Conservation (phyloP, 92 coral and sea anemone species). For the Phenganax marumi region DNA sequence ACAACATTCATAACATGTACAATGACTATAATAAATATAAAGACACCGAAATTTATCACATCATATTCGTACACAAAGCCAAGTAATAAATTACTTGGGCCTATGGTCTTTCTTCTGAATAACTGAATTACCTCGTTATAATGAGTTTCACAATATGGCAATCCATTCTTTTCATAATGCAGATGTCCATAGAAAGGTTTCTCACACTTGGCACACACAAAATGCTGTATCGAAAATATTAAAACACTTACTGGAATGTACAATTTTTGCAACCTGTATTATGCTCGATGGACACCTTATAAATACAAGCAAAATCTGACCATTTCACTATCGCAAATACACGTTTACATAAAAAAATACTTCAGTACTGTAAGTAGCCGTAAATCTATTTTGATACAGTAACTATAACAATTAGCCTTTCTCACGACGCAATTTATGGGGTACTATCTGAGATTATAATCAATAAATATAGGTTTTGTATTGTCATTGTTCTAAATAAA, state of each 20-base stretch:
- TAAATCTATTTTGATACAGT: no score
- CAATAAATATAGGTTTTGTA: no score
- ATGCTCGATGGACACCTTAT: no score
- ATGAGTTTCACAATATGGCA: constrained; percentile 97
- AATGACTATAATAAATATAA: not conserved
- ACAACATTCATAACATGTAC: not conserved
- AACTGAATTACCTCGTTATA: constrained; percentile 76
- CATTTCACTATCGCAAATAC: no score
- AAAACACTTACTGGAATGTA: not conserved
- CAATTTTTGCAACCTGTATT: not conserved
- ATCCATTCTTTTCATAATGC: constrained; percentile 90
- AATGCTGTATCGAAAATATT: constrained; percentile 62
- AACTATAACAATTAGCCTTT: no score
- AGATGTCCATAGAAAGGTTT: constrained; percentile 99
- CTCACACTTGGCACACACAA: constrained; percentile 98
- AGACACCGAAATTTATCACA: not conserved
- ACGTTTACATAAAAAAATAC: not conserved
- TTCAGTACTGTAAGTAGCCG: no score
- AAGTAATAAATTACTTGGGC: not conserved
- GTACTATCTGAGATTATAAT: no score
- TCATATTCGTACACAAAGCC: not conserved
- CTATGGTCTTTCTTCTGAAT: no score
- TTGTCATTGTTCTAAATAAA: no score
- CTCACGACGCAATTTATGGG: no score
- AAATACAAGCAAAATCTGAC: no score